These are phyloP conservation scores for Dendrolimus pini DNA, from an alignment of 2,888 invertebrate species.

Conservation along the genomic window DNA sequence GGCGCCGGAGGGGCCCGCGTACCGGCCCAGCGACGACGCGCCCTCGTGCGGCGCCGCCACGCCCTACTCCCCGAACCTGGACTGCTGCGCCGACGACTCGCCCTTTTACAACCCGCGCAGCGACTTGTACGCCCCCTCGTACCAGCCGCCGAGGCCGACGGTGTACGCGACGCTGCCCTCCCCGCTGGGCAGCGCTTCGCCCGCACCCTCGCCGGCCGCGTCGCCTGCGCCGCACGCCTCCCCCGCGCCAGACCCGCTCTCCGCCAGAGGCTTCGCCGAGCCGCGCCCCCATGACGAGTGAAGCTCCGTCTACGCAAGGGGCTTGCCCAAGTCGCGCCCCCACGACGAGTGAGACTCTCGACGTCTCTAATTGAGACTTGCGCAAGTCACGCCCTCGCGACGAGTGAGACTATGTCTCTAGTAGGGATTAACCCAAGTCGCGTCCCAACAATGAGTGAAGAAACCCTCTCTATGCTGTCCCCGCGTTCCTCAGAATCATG, in stretches of 20 bases:
- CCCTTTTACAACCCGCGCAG: conserved; percentile 73
- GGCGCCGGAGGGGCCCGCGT: conserved; percentile 60
- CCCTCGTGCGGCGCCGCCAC: conserved; percentile 72
- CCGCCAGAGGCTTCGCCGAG: conserved; percentile 44
- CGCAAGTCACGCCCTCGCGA: conserved; percentile 39
- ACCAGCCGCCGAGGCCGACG: conserved; percentile 66
- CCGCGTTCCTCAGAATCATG: background rate
- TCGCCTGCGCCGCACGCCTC: conserved; percentile 50
- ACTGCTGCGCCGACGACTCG: conserved; percentile 63
- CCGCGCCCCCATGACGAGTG: conserved; percentile 46
- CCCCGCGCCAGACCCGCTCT: conserved; percentile 34
- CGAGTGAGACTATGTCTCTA: too few species aligned
- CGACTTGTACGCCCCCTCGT: conserved; percentile 70
- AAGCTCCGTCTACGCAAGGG: conserved; percentile 36
- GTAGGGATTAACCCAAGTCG: too few species aligned
- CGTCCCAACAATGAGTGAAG: conserved; percentile 27
- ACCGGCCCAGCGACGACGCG: conserved; percentile 69
- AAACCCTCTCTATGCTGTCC: background rate
- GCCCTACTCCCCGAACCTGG: conserved; percentile 67
- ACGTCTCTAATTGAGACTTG: conserved; percentile 42
- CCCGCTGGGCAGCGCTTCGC: conserved; percentile 56
- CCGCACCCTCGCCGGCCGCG: conserved; percentile 57
- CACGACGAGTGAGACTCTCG: conserved; percentile 45
- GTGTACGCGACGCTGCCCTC: conserved; percentile 71
- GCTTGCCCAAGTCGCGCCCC: conserved; percentile 37